These are phyloP conservation scores for Venustoraphidia nigricollis DNA, from an alignment of 2,888 invertebrate genomes.

Conservation along the genomic window DNA sequence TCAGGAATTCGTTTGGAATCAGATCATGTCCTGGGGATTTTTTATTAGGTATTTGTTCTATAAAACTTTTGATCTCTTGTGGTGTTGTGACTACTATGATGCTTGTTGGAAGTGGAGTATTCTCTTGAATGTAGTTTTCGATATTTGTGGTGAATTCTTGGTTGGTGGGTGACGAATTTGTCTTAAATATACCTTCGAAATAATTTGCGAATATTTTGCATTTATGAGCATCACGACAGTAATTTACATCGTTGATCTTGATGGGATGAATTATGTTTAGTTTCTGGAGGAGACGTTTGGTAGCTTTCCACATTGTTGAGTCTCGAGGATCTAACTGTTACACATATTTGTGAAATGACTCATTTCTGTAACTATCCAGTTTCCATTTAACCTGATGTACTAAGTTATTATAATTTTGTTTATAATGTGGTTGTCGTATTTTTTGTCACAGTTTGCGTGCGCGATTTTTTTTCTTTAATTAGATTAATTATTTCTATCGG, in stretches of 20 bases:
- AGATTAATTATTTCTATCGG: neutral
- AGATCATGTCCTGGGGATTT: neutral
- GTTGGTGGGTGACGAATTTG: neutral
- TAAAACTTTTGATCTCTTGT: neutral
- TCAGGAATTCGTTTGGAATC: too few relatives aligned
- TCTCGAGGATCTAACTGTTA: neutral
- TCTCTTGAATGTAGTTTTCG: neutral
- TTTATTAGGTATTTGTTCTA: neutral
- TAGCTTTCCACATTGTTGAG: neutral
- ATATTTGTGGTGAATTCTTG: neutral
- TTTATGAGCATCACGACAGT: neutral
- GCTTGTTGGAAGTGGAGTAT: neutral
- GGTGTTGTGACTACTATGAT: neutral
- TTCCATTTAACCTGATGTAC: neutral
- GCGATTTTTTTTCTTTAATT: neutral
- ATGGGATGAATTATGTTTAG: neutral
- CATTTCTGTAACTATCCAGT: neutral
- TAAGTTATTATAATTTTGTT: neutral
- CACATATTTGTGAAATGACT: neutral
- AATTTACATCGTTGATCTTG: neutral
- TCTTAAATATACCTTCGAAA: neutral
- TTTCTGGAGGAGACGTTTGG: neutral
- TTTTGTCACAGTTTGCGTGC: neutral
- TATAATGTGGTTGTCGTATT: neutral
- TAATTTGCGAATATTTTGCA: neutral